Evolutionary conservation across 2,888 invertebrate species (phyloP), one percentile per base, ranked within the genome.

Genomic region (Platycheirus albimanus): DNA sequence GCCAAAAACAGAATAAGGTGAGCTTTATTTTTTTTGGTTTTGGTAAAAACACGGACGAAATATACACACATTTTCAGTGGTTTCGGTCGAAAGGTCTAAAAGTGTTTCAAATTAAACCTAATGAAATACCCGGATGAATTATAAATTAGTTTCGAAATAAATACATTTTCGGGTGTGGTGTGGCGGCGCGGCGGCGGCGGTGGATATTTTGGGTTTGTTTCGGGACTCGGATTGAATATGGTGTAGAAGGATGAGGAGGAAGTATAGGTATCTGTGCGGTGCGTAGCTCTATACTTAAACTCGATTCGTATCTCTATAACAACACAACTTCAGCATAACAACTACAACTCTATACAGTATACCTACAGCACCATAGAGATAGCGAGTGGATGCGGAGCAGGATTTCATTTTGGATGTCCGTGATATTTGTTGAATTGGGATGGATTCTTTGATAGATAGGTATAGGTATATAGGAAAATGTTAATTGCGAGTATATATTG

Each of bases 91-190:
- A 86, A 85, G 81, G 85, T 80, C 85, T 80, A 84, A 86, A 86
- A 86, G 85, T 86, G 85, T 86, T 86, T 86, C 85, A 85, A 86
- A 86, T 86, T 86, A 86, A 86, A 85, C 85, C 85, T 86, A 86
- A 86, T 86, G 86, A 86, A 86, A 86, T 86, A 86, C 85, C 85
- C 86, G 85, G 85, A 86, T 86, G 86, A 86, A 86, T 86, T 86
- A 86, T 86, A 86, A 86, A 86, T 86, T 85, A 86, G 86, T 83
- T 85, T 83, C 74, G 74, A 80, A 84, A 84, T 80, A 84, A 80
- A 84, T 80, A 80, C 79, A 79, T 84, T 79, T 79, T 75, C 52
- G 43, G 43, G 77, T 54, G 66, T 67, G 67, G 71, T 75, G 61
- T n/a, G n/a, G n/a, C n/a, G n/a, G n/a, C n/a, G n/a, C n/a, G n/a